Evolutionary conservation across 2,797 vertebrate species (phyloP).

Genomic region (Rachycentron canadum): DNA sequence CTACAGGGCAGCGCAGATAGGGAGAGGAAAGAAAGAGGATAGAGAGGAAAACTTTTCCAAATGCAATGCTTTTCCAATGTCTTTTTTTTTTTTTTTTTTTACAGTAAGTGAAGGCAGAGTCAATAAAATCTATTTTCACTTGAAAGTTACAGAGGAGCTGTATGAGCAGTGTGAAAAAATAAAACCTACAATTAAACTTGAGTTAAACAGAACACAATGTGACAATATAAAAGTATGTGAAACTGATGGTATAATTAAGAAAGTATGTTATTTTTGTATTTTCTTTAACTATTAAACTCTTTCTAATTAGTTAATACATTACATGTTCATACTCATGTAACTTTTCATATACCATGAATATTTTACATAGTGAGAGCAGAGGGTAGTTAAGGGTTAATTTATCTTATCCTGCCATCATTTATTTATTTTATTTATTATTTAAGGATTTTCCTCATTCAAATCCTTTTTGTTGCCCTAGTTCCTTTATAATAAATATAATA

Average conservation of each 20-base stretch:
- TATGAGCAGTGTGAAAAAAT: background rate
- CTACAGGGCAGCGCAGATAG: constrained; percentile 54
- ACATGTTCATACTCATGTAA: background rate
- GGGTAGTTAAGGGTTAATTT: background rate
- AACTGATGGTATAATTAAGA: background rate
- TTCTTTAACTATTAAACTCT: background rate
- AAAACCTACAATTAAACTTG: constrained; percentile 27
- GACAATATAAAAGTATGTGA: constrained; percentile 15
- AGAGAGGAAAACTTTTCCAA: constrained; percentile 28
- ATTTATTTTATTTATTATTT: no score
- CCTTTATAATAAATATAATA: no score
- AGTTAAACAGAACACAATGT: constrained; percentile 3
- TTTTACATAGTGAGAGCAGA: background rate
- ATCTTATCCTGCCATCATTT: no score
- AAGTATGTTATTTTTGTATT: background rate
- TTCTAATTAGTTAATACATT: background rate
- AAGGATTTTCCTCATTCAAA: background rate
- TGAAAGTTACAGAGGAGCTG: no score
- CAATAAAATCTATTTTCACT: constrained; percentile 29
- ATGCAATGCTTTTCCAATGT: constrained; percentile 38
- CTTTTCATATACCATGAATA: background rate
- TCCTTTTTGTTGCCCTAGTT: background rate
- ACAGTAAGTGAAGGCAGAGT: constrained; percentile 22
- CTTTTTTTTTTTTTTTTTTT: constrained; percentile 42
- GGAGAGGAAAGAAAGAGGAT: background rate